Conservation (phyloP, 1,140 invertebrate species). For the Leptinotarsa undecemlineata region DNA sequence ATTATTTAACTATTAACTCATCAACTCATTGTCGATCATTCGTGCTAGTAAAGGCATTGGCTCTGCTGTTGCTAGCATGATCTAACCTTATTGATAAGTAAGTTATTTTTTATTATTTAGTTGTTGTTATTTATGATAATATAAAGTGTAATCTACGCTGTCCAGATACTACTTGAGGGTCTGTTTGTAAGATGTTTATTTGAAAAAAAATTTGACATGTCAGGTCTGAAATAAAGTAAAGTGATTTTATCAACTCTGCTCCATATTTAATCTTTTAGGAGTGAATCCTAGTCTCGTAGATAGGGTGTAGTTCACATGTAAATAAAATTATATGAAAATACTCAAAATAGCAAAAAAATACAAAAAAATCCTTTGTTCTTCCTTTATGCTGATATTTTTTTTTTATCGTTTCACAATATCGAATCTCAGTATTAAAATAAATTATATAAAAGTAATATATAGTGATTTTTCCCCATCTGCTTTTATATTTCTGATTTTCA, state of each 20-base stretch:
- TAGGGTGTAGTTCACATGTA: slow-evolving; percentile 45
- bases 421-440: background rate
- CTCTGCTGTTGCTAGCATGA: slow-evolving; percentile 41
- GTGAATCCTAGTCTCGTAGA: slow-evolving; percentile 47
- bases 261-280: slow-evolving; percentile 24
- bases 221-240: slow-evolving; percentile 34
- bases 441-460: background rate
- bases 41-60: slow-evolving; percentile 37
- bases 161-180: slow-evolving; percentile 30
- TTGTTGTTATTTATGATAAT: slow-evolving; percentile 29
- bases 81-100: slow-evolving; percentile 41
- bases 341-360: slow-evolving; percentile 32
- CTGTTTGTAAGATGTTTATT: slow-evolving; percentile 41
- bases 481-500: slow-evolving; percentile 5
- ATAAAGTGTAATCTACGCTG: slow-evolving; percentile 33
- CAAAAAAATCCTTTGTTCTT: background rate
- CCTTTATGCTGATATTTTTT: no score
- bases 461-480: background rate
- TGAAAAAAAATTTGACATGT: slow-evolving; percentile 30
- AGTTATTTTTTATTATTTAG: slow-evolving; percentile 41
- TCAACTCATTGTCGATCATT: slow-evolving; percentile 31
- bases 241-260: slow-evolving; percentile 23
- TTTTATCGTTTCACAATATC: no score
- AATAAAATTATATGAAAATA: slow-evolving; percentile 43
- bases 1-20: slow-evolving; percentile 23